Base-by-base conservation (phyloP, 2,113 vertebrate genomes). In the Argyrosomus japonicus region DNA sequence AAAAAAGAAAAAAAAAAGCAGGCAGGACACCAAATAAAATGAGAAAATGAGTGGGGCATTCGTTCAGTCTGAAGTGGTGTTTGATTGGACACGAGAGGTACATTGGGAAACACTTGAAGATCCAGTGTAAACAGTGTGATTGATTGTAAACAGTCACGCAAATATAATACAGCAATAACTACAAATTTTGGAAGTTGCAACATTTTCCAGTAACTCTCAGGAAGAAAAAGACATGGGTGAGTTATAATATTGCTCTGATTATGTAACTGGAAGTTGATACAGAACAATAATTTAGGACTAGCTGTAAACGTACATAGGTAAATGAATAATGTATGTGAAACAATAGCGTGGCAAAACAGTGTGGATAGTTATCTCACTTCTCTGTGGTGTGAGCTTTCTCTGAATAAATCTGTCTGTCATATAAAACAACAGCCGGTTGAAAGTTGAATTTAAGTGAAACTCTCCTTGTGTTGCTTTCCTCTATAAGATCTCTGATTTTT, bases 401-500 rank as follows among this genome's bases (percentile, higher is more conserved):
- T 5, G 12, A 54, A 48, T 71, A 10, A 27, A 73, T 77, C 9
- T 76, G 45, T 63, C 45, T 70, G 25, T 73, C 51, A 40, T 9
- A 18, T 14, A 77, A 67, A 88, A 48, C 4, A 27, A 54, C 58
- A 56, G 29, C 36, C 25, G 40, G 40, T 56, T 81, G 50, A 78
- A 87, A 36, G 67, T 83, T 61, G 62, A 87, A 57, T 63, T n/a
- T 18, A 45, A 70, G 54, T 71, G 19, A 82, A 84, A 75, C 83
- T 67, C 65, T 57, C 48, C 36, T 17, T 23, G 47, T 48, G 32
- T 54, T 27, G 68, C 50, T 68, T 79, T 79, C 18, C 23, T 73
- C 61, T 48, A 48, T 54, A 67, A 75, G 65, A 84, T 82, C 62
- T 47, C 27, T 47, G 56, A 72, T 91, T 91, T 89, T 84, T 89